Evolutionary conservation across 2,797 vertebrate genomes (phyloP), one percentile per base, ranked within the genome.

Genomic region (Enteromius mattozi): DNA sequence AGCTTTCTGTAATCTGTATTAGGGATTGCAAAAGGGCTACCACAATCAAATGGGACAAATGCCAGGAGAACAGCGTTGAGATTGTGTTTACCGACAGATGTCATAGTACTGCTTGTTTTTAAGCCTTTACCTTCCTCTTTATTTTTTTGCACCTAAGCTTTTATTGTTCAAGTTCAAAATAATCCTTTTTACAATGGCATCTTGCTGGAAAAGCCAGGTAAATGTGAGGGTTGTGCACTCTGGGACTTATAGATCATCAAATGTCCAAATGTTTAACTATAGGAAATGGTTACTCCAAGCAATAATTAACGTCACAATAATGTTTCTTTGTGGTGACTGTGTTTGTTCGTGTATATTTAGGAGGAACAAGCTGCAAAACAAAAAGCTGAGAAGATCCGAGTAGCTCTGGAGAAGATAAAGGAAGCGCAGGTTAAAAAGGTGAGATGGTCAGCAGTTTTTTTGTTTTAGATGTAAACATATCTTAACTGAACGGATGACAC

Each of bases 361-460:
- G 96, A 97, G 89, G 96, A 97, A 78, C 96, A 97, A 88, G 96
- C 96, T 88, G 96, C 96, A 88, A 97, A 96, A 89, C 85, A 95
- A 80, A 97, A 97, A 92, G 96, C 96, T 70, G 96, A 97, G 91
- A 97, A 97, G 92, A 97, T 97, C 75, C 92, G 96, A 85, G 93
- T 97, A 85, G 96, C 96, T 0, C 90, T 97, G 88, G 96, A 97
- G 92, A 97, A 97, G 92, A 97, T 97, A 91, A 97, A 96, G 92
- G 96, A 97, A 90, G 96, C 96, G 63, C 96, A 97, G 93, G 96
- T 97, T 71, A 97, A 97, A 93, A 97, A 97, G 95, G 96, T 96
- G 87, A 91, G 88, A 65, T 71, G 42, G 51, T 87, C 74, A 17
- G 65, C 42, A 45, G 69, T 35, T 45, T 27, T 68, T 65, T 24